Evolutionary conservation across 1,140 invertebrate species (phyloP).

Genomic region (Tetraneura akinire): DNA sequence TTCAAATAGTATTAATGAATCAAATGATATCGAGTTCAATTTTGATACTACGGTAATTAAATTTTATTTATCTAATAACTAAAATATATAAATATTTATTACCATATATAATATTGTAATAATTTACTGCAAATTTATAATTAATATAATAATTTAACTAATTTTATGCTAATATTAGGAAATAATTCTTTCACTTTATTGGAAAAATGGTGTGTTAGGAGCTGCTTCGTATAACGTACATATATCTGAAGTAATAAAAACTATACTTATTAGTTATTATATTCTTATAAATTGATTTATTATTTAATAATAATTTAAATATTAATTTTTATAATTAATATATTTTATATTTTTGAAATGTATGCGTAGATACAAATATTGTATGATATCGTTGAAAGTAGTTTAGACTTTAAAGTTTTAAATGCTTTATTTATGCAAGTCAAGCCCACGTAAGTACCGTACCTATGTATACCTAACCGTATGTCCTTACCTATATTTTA

Average conservation of each 20-base stretch:
- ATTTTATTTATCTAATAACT: neutral
- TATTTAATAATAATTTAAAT: neutral
- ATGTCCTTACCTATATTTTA: slow-evolving; percentile 56
- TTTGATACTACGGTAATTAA: neutral
- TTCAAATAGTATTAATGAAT: neutral
- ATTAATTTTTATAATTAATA: neutral
- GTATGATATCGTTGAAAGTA: slow-evolving; percentile 65
- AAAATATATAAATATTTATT: neutral
- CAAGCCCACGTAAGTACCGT: slow-evolving; percentile 63
- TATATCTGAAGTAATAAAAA: slow-evolving; percentile 18
- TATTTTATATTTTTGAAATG: neutral
- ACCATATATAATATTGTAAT: neutral
- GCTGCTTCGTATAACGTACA: slow-evolving; percentile 31
- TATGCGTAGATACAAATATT: slow-evolving; percentile 63
- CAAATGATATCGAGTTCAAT: neutral
- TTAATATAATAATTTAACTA: neutral
- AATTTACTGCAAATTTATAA: neutral
- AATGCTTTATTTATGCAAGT: slow-evolving; percentile 67
- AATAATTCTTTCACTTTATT: slow-evolving; percentile 26
- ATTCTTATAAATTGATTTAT: neutral
- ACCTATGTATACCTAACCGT: slow-evolving; percentile 56
- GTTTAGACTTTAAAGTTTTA: slow-evolving; percentile 65
- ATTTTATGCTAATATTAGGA: neutral
- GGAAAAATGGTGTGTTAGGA: slow-evolving; percentile 42
- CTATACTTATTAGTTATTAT: no score